Evolutionary conservation across 2,113 vertebrate species (phyloP), one percentile per base, ranked within the genome.

Genomic region (Salvator merianae): DNA sequence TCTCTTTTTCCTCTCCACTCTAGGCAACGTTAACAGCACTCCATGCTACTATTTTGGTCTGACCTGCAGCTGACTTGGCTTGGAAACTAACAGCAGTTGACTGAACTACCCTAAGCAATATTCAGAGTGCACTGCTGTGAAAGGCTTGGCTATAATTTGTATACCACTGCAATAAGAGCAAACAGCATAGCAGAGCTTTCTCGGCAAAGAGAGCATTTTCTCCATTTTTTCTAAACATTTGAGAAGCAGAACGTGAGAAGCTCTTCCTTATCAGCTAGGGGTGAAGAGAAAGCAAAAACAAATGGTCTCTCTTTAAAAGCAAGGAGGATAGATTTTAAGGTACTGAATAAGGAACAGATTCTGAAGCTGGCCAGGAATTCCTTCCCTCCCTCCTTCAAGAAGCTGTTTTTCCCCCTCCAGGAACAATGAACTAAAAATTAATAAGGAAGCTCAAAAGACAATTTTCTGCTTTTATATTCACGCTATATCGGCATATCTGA

Each of bases 11-110:
- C 12, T 24, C 3, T 7, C 68, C 26, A 70, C 43, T 86, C 32
- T 0, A 0, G 8, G 9, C 30, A n/a, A 34, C 8, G 71, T 68
- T 80, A 87, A 72, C 16, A 81, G 81, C 7, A 20, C 47, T 53
- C 3, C n/a, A 66, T 1, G 69, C 28, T 71, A 32, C 50, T 68
- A 24, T 47, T 32, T 71, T 72, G 20, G 47, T 5, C 62, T 50
- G 16, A 30, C 7, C 24, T 50, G 40, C 70, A 63, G 0, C 55
- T 28, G 12, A 83, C 38, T 63, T 40, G 5, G 14, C 26, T 72
- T 73, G 38, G 79, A 47, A 69, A 92, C 5, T 88, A 88, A 77
- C 89, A 74, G 59, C 53, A 74, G 55, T 47, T 74, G 55, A 82
- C 55, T 72, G 26, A 79, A 65, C 32, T n/a, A 43, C 77, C 38